These are phyloP conservation scores for Ophraella communa DNA, from an alignment of 2,888 invertebrate genomes.

Conservation along the genomic window DNA sequence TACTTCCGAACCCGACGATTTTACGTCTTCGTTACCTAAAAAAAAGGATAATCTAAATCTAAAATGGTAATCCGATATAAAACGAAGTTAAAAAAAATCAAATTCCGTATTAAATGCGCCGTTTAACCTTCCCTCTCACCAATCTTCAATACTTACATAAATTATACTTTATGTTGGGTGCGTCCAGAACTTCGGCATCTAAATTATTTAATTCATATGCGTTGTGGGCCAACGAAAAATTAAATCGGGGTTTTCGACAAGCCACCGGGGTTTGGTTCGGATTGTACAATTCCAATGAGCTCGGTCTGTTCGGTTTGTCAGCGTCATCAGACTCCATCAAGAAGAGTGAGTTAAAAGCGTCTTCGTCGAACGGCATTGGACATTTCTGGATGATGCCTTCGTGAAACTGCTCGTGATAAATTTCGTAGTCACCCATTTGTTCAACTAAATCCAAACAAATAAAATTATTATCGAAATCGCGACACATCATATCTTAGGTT, in stretches of 20 bases:
- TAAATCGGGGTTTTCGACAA: conserved; percentile 73
- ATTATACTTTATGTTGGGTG: conserved; percentile 62
- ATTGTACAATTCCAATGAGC: conserved; percentile 70
- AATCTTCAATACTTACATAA: conserved; percentile 59
- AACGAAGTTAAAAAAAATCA: too few species aligned
- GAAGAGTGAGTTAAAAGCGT: conserved; percentile 58
- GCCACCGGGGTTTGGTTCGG: conserved; percentile 67
- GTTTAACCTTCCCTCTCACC: neutral
- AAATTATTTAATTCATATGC: conserved; percentile 72
- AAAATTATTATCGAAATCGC: neutral
- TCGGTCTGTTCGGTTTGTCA: conserved; percentile 62
- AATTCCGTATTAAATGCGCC: neutral
- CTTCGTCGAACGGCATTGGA: conserved; percentile 55
- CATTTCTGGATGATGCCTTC: conserved; percentile 57
- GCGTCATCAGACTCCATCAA: conserved; percentile 56
- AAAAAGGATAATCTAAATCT: too few species aligned
- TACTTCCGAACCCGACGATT: conserved; percentile 58
- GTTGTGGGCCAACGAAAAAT: conserved; percentile 71
- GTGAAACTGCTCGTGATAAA: conserved; percentile 59
- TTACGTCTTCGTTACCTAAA: conserved; percentile 60
- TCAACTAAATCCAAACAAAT: conserved; percentile 15
- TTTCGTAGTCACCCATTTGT: conserved; percentile 50
- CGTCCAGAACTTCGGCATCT: conserved; percentile 70
- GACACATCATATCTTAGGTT: neutral
- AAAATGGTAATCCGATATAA: too few species aligned